phyloP scores from a whole-genome alignment of 2,113 vertebrate species.

The Anolis carolinensis region DNA sequence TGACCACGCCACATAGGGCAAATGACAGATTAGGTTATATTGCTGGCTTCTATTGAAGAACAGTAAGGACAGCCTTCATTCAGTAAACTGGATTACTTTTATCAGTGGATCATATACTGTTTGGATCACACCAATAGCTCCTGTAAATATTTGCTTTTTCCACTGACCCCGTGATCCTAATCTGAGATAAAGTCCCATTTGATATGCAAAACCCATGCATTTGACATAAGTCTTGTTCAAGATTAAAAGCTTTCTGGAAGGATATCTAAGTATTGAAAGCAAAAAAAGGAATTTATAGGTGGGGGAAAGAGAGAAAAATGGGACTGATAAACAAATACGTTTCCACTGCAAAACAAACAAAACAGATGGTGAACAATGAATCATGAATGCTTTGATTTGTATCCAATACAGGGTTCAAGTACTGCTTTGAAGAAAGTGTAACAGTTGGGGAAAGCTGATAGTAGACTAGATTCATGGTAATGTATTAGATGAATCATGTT shows the following conservation, averaged over 20 bases:
- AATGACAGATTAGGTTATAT: not conserved
- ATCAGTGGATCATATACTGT: not conserved
- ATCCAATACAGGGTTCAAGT: not conserved
- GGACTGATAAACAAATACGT: not conserved
- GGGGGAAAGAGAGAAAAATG: not conserved
- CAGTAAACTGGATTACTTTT: not conserved
- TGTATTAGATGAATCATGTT: too few relatives aligned
- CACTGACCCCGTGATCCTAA: not conserved
- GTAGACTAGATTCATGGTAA: not conserved
- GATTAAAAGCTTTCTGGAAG: not conserved
- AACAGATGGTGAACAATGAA: not conserved
- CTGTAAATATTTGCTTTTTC: not conserved
- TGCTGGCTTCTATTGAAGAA: conserved; percentile 6
- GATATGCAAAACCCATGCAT: not conserved
- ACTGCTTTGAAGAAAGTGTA: too few relatives aligned
- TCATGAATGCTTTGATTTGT: not conserved
- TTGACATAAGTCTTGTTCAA: not conserved
- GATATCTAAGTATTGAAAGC: not conserved
- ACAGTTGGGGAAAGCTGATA: not conserved
- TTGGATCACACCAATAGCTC: not conserved
- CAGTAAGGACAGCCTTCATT: conserved; percentile 29
- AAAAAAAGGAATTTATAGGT: not conserved
- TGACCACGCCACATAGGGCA: too few relatives aligned
- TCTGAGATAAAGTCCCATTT: not conserved
- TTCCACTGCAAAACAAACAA: not conserved